These are phyloP conservation scores for Salmo trutta DNA, from an alignment of 2,797 vertebrate genomes.

Conservation along the genomic window DNA sequence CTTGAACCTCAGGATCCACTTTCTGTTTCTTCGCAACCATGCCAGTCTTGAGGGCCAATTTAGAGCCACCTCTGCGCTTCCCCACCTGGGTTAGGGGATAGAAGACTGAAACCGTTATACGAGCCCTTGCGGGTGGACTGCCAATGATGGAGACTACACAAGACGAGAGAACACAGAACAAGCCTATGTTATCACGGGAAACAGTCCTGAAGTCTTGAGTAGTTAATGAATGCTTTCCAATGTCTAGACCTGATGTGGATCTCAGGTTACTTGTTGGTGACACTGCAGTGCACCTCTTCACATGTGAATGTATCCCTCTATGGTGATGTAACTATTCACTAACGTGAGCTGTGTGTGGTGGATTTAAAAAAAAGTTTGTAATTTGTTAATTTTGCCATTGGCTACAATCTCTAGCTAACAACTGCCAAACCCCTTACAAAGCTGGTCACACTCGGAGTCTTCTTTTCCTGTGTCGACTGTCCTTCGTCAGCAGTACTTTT, in stretches of 20 bases:
- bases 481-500: slow-evolving; percentile 62
- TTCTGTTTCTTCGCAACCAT: slow-evolving; percentile 97
- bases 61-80: slow-evolving; percentile 93
- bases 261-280: not conserved
- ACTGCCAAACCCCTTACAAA: slow-evolving; percentile 84
- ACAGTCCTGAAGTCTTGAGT: not conserved
- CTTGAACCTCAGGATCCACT: slow-evolving; percentile 83
- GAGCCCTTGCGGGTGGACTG: slow-evolving; percentile 78
- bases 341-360: not conserved
- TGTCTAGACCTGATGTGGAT: not conserved
- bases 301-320: not conserved
- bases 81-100: slow-evolving; percentile 98
- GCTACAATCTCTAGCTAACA: slow-evolving; percentile 59
- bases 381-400: slow-evolving; percentile 16
- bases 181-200: slow-evolving; percentile 57
- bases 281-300: not conserved
- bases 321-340: not conserved
- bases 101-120: slow-evolving; percentile 96
- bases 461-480: slow-evolving; percentile 74
- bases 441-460: slow-evolving; percentile 75
- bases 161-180: slow-evolving; percentile 73
- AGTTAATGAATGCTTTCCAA: not conserved
- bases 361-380: not conserved
- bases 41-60: slow-evolving; percentile 95
- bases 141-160: slow-evolving; percentile 84